phyloP scores from a whole-genome alignment of 35 echinoderm and acorn worm species.

The Ophioderma brevispina region DNA sequence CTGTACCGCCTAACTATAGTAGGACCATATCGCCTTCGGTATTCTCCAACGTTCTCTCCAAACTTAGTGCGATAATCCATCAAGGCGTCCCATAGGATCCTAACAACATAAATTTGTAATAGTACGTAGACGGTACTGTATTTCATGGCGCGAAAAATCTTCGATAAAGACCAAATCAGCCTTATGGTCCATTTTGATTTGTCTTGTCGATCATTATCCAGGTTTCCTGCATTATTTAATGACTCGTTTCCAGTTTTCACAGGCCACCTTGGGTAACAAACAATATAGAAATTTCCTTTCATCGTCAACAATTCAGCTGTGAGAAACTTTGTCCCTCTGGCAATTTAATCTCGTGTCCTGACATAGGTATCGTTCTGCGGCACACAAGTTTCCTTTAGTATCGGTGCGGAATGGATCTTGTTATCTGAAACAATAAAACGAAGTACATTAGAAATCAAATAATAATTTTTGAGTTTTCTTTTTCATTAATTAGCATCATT shows the following conservation, averaged over 20 bases:
- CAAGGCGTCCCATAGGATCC: constrained; percentile 79
- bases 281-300: constrained; percentile 85
- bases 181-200: constrained; percentile 90
- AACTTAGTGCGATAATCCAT: constrained; percentile 97
- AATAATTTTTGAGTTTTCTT: too few relatives aligned
- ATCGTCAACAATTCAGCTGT: constrained; percentile 86
- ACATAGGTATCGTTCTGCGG: constrained; percentile 56
- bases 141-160: constrained; percentile 42
- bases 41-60: constrained; percentile 67
- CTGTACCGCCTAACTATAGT: constrained; percentile 73
- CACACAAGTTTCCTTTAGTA: constrained; percentile 70
- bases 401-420: constrained; percentile 72
- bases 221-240: constrained; percentile 87
- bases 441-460: too few relatives aligned
- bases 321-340: constrained; percentile 28
- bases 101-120: constrained; percentile 98
- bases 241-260: constrained; percentile 98
- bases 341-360: background rate
- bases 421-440: constrained; percentile 64
- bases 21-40: constrained; percentile 56
- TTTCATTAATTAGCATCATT: too few relatives aligned
- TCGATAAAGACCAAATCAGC: constrained; percentile 69
- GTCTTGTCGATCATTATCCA: constrained; percentile 46
- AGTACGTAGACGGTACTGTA: constrained; percentile 54
- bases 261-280: constrained; percentile 96